These are phyloP conservation scores for Athrips mouffetella DNA, from an alignment of 2,888 invertebrate genomes.

Conservation along the genomic window DNA sequence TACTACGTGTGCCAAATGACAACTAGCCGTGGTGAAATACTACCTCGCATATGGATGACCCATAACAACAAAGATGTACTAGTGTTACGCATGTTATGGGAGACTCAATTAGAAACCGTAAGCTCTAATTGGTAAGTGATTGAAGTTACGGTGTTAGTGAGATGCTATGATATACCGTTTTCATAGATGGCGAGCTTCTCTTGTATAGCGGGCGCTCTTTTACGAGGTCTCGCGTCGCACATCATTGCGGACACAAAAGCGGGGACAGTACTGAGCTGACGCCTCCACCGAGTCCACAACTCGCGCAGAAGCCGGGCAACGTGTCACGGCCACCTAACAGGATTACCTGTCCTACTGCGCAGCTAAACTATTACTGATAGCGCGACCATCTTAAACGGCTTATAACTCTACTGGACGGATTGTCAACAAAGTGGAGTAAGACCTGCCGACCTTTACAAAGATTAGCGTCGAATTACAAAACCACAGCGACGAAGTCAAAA, in stretches of 20 bases:
- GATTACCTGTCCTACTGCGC: constrained; percentile 75
- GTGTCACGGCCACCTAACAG: constrained; percentile 77
- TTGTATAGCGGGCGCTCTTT: constrained; percentile 67
- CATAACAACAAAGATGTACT: constrained; percentile 26
- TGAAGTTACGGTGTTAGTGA: constrained; percentile 2
- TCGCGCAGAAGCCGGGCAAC: constrained; percentile 64
- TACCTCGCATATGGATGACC: constrained; percentile 33
- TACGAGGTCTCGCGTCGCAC: constrained; percentile 66
- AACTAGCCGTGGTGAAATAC: constrained; percentile 65
- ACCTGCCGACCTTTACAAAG: constrained; percentile 20
- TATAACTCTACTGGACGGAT: constrained; percentile 46
- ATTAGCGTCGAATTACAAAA: constrained; percentile 23
- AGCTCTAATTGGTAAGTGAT: constrained; percentile 8
- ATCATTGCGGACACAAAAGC: constrained; percentile 67
- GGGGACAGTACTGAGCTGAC: constrained; percentile 34
- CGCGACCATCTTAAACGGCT: constrained; percentile 61
- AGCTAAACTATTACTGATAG: constrained; percentile 56
- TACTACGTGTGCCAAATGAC: constrained; percentile 67
- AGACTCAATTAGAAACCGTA: constrained; percentile 35
- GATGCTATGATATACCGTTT: constrained; percentile 55
- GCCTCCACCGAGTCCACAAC: constrained; percentile 24
- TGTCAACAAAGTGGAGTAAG: constrained; percentile 41
- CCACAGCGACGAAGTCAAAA: constrained; percentile 4
- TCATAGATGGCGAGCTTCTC: constrained; percentile 75
- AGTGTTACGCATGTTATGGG: constrained; percentile 25